These are phyloP conservation scores for Xyliphius kryptos DNA, from an alignment of 2,113 vertebrate genomes.

Conservation along the genomic window DNA sequence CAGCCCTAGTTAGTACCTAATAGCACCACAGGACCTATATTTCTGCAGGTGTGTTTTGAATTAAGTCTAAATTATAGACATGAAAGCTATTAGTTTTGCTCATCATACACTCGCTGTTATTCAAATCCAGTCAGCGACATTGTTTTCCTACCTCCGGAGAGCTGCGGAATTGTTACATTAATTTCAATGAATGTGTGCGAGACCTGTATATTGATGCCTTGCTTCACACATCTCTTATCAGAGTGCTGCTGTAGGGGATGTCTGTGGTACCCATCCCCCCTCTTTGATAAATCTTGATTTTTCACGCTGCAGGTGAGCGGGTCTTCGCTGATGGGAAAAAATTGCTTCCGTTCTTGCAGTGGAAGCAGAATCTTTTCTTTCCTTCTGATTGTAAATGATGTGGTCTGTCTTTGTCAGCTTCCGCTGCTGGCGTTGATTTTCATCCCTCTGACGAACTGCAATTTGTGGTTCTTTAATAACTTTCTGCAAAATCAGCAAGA, in stretches of 20 bases:
- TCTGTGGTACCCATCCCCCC: constrained; percentile 10
- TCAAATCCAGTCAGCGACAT: constrained; percentile 11
- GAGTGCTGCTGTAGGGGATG: constrained; percentile 28
- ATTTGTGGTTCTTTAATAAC: too few species aligned
- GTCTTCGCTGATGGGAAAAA: constrained; percentile 27
- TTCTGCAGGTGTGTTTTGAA: too few species aligned
- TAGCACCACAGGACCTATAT: too few species aligned
- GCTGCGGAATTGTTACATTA: constrained; percentile 26
- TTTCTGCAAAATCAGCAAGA: too few species aligned
- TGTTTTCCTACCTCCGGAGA: constrained; percentile 23
- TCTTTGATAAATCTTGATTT: constrained; percentile 38
- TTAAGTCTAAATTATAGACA: too few species aligned
- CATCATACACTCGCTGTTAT: not conserved
- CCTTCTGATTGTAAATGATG: constrained; percentile 36
- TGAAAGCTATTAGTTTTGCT: constrained; percentile 21
- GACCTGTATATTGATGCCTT: constrained; percentile 22
- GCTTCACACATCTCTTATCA: constrained; percentile 28
- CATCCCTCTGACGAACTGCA: too few species aligned
- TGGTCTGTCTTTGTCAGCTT: constrained; percentile 16
- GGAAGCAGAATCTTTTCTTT: constrained; percentile 15
- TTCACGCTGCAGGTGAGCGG: constrained; percentile 26
- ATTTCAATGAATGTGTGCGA: constrained; percentile 25
- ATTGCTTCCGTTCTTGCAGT: constrained; percentile 22
- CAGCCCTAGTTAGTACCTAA: too few species aligned
- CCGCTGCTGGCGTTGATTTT: too few species aligned